A percentile compares a stretch with the other conserved stretches of the same genome.
Evolutionary conservation across 2,113 vertebrate species (phyloP).

Genomic region (Rhinichthys klamathensis): DNA sequence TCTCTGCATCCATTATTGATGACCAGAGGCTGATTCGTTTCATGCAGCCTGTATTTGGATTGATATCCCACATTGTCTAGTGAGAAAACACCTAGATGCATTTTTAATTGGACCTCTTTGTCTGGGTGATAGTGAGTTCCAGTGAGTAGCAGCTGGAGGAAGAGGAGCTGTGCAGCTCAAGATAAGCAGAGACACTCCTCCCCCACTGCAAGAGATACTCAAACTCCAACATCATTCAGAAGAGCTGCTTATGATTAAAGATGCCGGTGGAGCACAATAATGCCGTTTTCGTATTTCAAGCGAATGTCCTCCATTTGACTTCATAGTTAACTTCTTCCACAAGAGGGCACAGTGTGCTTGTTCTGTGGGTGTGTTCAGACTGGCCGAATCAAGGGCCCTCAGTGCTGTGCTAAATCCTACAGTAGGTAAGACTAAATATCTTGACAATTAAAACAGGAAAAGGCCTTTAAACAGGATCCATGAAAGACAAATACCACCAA

Average conservation of each 20-base stretch:
- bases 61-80: conserved; percentile 66
- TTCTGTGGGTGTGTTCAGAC: not conserved
- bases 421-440: not conserved
- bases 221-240: not conserved
- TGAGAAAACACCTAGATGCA: conserved; percentile 68
- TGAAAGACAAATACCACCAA: not conserved
- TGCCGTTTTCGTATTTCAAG: not conserved
- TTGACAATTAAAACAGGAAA: not conserved
- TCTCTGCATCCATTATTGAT: conserved; percentile 75
- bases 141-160: conserved; percentile 26
- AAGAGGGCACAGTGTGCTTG: conserved; percentile 50
- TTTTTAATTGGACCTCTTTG: conserved; percentile 69
- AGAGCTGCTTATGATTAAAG: conserved; percentile 8
- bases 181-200: conserved; percentile 32
- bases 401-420: not conserved
- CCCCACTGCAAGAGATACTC: not conserved
- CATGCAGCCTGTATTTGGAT: conserved; percentile 59
- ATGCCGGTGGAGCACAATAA: not conserved
- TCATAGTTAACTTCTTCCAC: conserved; percentile 22
- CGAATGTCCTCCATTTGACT: not conserved
- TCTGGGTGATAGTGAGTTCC: conserved; percentile 55
- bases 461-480: not conserved
- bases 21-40: conserved; percentile 72
- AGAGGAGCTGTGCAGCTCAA: conserved; percentile 33
- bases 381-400: not conserved